phyloP scores from a whole-genome alignment of 2,113 vertebrate genomes.

The Thinocorus orbignyianus region DNA sequence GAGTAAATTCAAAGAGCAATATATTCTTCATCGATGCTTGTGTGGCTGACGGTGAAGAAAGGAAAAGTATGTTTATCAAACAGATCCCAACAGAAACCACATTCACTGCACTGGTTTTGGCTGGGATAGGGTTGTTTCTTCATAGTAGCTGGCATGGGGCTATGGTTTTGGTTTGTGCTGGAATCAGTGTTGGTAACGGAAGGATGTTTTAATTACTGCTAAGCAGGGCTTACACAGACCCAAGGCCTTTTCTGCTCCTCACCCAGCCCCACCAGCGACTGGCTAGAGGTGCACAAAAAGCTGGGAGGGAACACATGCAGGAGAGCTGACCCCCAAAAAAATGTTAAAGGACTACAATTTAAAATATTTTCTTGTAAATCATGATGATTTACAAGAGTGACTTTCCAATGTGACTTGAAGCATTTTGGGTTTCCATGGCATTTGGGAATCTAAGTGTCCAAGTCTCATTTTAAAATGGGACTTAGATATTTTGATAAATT shows the following conservation, averaged over 20 bases:
- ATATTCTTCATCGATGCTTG: not conserved
- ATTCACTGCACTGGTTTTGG: not conserved
- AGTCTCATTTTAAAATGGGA: not conserved
- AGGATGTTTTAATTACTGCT: not conserved
- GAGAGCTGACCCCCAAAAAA: not conserved
- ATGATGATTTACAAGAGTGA: too few relatives aligned
- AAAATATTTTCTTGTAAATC: not conserved
- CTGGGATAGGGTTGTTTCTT: not conserved
- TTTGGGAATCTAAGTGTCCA: not conserved
- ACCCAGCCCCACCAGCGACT: not conserved
- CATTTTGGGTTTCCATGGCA: not conserved
- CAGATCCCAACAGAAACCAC: not conserved
- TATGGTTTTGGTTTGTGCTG: not conserved
- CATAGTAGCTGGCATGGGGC: not conserved
- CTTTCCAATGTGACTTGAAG: not conserved
- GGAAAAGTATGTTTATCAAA: not conserved
- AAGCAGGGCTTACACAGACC: not conserved
- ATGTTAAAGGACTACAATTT: not conserved
- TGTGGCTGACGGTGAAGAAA: not conserved
- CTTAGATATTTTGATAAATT: not conserved
- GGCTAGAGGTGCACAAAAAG: too few relatives aligned
- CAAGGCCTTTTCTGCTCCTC: not conserved
- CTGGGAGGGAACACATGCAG: not conserved
- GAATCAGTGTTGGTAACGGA: not conserved
- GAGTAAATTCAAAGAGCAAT: not conserved